Evolutionary conservation across 2,113 vertebrate genomes (phyloP).

Genomic region (Oenanthe melanoleuca): DNA sequence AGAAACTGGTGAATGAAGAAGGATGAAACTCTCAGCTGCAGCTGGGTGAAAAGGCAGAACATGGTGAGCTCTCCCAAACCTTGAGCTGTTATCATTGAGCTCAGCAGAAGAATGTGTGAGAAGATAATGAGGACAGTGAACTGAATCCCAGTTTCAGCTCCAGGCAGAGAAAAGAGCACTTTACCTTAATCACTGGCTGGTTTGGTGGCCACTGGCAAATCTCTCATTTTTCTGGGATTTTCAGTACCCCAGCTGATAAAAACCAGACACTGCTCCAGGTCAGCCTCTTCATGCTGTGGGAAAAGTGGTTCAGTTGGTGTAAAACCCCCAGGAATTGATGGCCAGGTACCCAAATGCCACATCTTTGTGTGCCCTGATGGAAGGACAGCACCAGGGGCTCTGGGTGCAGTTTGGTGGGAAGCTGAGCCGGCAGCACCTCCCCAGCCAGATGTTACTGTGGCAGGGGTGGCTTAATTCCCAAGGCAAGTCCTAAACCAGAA

Average conservation of each 20-base stretch:
- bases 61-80: neutral
- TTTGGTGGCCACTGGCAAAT: neutral
- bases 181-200: neutral
- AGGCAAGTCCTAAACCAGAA: neutral
- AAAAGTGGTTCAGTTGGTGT: neutral
- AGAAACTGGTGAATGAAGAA: neutral
- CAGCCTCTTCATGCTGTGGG: neutral
- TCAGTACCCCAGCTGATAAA: neutral
- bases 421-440: neutral
- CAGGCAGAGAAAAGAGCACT: neutral
- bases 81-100: neutral
- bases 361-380: neutral
- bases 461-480: neutral
- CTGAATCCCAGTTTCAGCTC: neutral
- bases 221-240: neutral
- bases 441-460: neutral
- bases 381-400: neutral
- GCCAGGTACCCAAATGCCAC: neutral
- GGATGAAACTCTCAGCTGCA: neutral
- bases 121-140: neutral
- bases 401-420: neutral
- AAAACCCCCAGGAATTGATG: neutral
- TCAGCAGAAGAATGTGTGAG: neutral
- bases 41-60: neutral
- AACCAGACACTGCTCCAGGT: neutral